These are phyloP conservation scores for Caenorhabditis brenneri DNA, from an alignment of 1,140 invertebrate species.

Conservation along the genomic window DNA sequence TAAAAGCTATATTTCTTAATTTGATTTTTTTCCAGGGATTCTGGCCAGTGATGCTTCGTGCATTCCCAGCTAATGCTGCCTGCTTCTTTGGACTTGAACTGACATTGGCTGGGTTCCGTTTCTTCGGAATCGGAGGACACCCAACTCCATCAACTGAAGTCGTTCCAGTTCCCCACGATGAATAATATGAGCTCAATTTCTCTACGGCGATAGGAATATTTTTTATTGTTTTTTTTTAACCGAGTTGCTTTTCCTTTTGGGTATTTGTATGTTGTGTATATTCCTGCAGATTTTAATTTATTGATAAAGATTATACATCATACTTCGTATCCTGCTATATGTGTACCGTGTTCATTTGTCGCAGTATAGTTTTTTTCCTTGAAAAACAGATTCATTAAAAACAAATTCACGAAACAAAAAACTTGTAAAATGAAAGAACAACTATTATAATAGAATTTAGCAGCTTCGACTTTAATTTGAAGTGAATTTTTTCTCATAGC, in stretches of 20 bases:
- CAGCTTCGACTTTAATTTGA: no score
- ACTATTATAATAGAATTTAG: no score
- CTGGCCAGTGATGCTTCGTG: slow-evolving; percentile 84
- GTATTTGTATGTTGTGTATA: slow-evolving; percentile 29
- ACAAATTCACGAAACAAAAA: not conserved
- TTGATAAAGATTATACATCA: not conserved
- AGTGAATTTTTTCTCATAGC: not conserved
- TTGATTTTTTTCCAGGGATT: slow-evolving; percentile 75
- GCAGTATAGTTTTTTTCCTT: not conserved
- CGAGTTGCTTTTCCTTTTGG: not conserved
- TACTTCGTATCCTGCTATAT: not conserved
- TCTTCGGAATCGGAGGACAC: slow-evolving; percentile 27
- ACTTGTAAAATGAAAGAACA: not conserved
- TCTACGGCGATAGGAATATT: not conserved
- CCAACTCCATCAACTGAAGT: slow-evolving; percentile 26
- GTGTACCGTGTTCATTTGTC: slow-evolving; percentile 8
- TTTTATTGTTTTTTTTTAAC: not conserved
- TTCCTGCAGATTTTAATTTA: not conserved
- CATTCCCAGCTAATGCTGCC: slow-evolving; percentile 90
- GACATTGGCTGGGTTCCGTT: slow-evolving; percentile 60
- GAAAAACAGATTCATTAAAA: no score
- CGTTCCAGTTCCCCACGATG: slow-evolving; percentile 8
- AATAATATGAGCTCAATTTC: not conserved
- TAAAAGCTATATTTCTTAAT: no score
- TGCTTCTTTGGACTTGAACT: slow-evolving; percentile 68